Conservation (phyloP, 1,140 invertebrate species). For the Leptinotarsa texana region DNA sequence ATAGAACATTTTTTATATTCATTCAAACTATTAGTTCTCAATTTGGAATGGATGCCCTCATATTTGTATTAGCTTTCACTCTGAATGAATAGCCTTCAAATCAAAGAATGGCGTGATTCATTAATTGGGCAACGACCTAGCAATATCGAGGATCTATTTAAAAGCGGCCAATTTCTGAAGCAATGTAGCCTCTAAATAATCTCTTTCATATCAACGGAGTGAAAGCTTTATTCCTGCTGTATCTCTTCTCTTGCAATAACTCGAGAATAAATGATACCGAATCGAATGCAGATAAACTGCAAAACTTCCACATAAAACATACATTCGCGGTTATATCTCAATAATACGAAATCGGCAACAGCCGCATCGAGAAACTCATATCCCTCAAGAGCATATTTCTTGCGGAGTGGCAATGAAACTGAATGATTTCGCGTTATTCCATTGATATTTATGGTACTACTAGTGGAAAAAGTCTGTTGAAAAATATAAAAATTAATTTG, state of each 20-base stretch:
- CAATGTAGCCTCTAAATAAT: neutral
- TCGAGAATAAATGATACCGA: neutral
- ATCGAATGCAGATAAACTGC: constrained; percentile 19
- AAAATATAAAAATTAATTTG: no score
- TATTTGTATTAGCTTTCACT: no score
- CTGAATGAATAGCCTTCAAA: no score
- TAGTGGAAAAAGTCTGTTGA: no score
- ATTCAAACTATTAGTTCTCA: no score
- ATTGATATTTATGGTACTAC: neutral
- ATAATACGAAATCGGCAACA: constrained; percentile 17
- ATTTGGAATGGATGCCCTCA: no score
- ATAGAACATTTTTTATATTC: no score
- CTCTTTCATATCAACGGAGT: neutral
- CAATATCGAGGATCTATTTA: no score
- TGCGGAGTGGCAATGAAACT: neutral
- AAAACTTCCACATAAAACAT: neutral
- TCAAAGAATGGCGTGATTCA: no score
- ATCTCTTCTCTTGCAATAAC: constrained; percentile 4
- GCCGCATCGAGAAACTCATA: neutral
- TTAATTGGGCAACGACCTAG: no score
- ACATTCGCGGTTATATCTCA: constrained; percentile 17
- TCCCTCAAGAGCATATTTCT: neutral
- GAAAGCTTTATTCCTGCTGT: neutral
- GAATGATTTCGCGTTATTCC: neutral
- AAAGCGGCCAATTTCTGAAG: no score